These are phyloP conservation scores for Torymus tubicola DNA, from an alignment of 2,888 invertebrate species.

Conservation along the genomic window DNA sequence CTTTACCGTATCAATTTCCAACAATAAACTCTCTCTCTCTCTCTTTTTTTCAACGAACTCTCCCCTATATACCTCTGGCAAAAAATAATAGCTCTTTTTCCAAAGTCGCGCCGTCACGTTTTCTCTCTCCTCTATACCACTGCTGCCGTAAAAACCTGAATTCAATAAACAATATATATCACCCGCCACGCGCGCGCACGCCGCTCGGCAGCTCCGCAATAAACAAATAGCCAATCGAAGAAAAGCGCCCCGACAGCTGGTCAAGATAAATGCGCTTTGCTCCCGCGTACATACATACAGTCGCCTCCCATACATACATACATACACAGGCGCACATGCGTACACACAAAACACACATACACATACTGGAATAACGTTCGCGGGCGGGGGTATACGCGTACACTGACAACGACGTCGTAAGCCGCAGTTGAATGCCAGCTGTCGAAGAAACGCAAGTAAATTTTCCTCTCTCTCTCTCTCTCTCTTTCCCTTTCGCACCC, in stretches of 20 bases:
- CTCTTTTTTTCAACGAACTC: too few species aligned
- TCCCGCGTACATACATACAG: too few species aligned
- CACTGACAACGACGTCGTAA: neutral
- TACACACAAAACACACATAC: too few species aligned
- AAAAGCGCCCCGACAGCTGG: neutral
- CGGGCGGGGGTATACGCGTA: too few species aligned
- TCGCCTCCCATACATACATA: too few species aligned
- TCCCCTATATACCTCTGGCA: too few species aligned
- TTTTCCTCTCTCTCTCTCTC: slow-evolving; percentile 3
- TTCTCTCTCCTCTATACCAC: neutral
- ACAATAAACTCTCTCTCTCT: too few species aligned
- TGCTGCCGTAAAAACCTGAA: neutral
- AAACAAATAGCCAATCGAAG: neutral
- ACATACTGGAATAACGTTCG: too few species aligned
- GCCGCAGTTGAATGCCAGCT: slow-evolving; percentile 11
- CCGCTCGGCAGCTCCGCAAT: neutral
- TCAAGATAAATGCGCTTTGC: neutral
- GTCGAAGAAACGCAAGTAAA: slow-evolving; percentile 35
- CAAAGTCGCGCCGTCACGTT: neutral
- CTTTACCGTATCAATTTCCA: too few species aligned
- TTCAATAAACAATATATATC: neutral
- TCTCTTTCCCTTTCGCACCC: slow-evolving; percentile 29
- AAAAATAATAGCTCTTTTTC: too few species aligned
- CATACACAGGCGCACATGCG: too few species aligned
- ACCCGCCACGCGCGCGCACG: neutral